Percentiles rank a stretch among this genome's conserved stretches.
Evolutionary conservation across 2,113 vertebrate species (phyloP).

Genomic region (Phycodurus eques): DNA sequence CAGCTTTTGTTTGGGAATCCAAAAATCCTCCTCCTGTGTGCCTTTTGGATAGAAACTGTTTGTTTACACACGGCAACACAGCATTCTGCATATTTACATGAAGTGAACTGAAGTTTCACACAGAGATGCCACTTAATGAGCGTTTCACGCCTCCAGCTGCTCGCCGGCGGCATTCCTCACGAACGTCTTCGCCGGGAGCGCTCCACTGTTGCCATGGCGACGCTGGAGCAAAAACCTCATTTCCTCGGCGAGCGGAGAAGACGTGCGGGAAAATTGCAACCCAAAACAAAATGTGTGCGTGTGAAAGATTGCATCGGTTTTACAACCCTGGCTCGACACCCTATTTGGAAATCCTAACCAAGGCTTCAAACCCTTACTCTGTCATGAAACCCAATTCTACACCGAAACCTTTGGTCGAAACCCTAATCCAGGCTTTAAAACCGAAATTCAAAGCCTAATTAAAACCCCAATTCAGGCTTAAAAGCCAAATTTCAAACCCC

Average conservation of each 20-base stretch:
- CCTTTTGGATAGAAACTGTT: not conserved
- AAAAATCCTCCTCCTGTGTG: not conserved
- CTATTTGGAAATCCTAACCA: not conserved
- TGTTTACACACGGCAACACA: not conserved
- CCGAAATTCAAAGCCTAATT: no score
- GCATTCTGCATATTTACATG: not conserved
- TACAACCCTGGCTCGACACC: not conserved
- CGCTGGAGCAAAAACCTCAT: constrained; percentile 48
- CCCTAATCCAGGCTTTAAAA: no score
- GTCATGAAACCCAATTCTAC: no score
- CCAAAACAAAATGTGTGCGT: constrained; percentile 23
- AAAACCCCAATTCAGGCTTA: not conserved
- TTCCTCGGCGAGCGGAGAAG: constrained; percentile 58
- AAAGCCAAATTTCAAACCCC: not conserved
- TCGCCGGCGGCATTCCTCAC: not conserved
- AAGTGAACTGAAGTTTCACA: not conserved
- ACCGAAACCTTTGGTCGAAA: no score
- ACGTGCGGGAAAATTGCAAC: constrained; percentile 40
- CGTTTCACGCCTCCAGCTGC: not conserved
- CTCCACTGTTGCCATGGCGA: constrained; percentile 72
- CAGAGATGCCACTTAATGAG: not conserved
- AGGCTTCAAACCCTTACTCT: no score
- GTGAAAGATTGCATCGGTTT: constrained; percentile 22
- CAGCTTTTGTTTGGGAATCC: not conserved
- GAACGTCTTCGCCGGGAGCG: constrained; percentile 7